Conservation (phyloP, 1,140 invertebrate genomes). For the Mactra quadrangularis region DNA sequence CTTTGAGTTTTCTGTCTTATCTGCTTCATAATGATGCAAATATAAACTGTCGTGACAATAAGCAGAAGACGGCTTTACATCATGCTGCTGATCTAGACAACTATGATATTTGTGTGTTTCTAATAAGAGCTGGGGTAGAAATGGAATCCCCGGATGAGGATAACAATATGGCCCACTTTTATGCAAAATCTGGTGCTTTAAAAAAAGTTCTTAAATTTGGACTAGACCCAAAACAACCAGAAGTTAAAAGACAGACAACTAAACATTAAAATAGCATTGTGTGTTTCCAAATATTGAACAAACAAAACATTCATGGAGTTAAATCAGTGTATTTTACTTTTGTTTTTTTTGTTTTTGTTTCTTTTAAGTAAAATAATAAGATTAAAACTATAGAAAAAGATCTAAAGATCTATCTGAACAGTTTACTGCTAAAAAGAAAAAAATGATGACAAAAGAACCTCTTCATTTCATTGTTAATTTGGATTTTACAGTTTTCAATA, state of each 20-base stretch:
- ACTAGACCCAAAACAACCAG: slow-evolving; percentile 6
- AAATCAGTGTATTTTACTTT: too few species aligned
- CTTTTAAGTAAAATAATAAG: too few species aligned
- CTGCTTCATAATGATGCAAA: slow-evolving; percentile 68
- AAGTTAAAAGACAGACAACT: background rate
- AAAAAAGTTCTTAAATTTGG: slow-evolving; percentile 45
- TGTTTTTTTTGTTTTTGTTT: background rate
- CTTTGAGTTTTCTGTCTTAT: slow-evolving; percentile 64
- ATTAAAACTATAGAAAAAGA: too few species aligned
- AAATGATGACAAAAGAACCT: too few species aligned
- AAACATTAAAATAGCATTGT: slow-evolving; percentile 9
- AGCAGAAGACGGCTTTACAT: slow-evolving; percentile 74
- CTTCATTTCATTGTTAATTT: too few species aligned
- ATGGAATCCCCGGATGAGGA: slow-evolving; percentile 67
- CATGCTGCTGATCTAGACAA: slow-evolving; percentile 66
- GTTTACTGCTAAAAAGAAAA: too few species aligned
- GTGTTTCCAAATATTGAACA: too few species aligned
- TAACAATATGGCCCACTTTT: slow-evolving; percentile 65
- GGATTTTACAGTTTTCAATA: too few species aligned
- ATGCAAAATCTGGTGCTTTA: slow-evolving; percentile 14
- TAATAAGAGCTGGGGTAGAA: slow-evolving; percentile 68
- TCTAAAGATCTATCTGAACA: too few species aligned
- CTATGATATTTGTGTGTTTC: slow-evolving; percentile 61
- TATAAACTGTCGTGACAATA: slow-evolving; percentile 73
- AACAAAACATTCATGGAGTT: too few species aligned